phyloP scores from a whole-genome alignment of 2,888 invertebrate species.

The Selenia dentaria region DNA sequence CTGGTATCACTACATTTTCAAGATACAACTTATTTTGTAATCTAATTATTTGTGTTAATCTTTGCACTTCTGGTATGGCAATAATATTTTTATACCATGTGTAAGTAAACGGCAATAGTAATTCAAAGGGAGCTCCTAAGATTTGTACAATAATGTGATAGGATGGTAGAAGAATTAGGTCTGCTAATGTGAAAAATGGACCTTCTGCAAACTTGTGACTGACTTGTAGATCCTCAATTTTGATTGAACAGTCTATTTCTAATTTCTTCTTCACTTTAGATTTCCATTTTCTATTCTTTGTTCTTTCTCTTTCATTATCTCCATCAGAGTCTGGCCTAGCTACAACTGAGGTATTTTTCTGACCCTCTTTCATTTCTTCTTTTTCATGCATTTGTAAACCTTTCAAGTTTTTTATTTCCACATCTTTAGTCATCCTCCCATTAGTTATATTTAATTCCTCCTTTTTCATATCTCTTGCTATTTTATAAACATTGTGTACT shows the following conservation, averaged over 20 bases:
- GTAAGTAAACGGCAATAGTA: constrained; percentile 84
- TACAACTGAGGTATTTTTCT: too few relatives aligned
- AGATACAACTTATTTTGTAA: constrained; percentile 16
- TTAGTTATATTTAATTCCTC: constrained; percentile 38
- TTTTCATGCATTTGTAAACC: constrained; percentile 21
- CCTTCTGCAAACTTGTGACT: constrained; percentile 94
- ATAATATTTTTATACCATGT: constrained; percentile 85
- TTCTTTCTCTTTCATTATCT: constrained; percentile 42
- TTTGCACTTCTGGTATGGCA: constrained; percentile 45
- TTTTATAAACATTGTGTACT: constrained; percentile 93
- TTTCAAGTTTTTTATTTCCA: constrained; percentile 19
- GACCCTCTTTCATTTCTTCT: too few relatives aligned
- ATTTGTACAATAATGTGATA: constrained; percentile 85
- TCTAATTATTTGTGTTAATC: constrained; percentile 20
- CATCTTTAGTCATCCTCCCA: background rate
- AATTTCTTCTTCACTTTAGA: constrained; percentile 66
- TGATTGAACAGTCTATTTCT: constrained; percentile 68
- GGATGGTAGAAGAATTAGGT: constrained; percentile 91
- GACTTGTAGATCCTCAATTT: constrained; percentile 78
- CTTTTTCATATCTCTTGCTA: constrained; percentile 85
- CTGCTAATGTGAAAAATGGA: constrained; percentile 91
- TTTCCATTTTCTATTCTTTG: constrained; percentile 76
- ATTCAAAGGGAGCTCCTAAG: constrained; percentile 58
- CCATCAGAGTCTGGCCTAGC: background rate
- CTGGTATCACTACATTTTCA: constrained; percentile 64